Base-by-base conservation (phyloP, 2,888 invertebrate species). In the Folsomia candida region DNA sequence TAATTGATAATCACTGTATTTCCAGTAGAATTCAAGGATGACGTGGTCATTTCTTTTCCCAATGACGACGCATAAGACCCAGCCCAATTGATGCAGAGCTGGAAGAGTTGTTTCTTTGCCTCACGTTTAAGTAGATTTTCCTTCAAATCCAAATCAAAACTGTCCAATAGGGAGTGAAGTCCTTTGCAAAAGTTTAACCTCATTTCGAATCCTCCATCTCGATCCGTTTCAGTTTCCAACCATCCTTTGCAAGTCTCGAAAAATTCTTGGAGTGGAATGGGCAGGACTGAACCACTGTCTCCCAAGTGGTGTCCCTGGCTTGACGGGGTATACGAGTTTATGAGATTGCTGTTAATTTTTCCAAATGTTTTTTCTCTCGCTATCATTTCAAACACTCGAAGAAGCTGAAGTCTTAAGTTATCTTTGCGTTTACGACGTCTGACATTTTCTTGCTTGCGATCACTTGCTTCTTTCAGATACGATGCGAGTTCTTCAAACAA, bases 371-470 rank as follows among this genome's bases (percentile, higher is more conserved):
- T 93, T 83, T 91, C 90, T 82, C 94, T 93, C 1, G 97, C 96
- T 74, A 97, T 92, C 73, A 94, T 87, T 81, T 98, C 93, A 79
- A 99, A 86, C 78, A 98, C 91, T 81, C 92, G 89, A 73, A 96
- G 93, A 76, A 99, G 86, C 81, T 97, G 94, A 57, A 98, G 86
- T 58, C 99, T 87, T 64, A 99, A 85, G 14, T 95, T 92, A 83
- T 99, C 99, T 68, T 97, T 88, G 51, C 97, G 87, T 68, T 95
- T 86, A 54, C 97, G 86, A 54, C 98, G 86, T 68, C 97, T 87
- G 87, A 97, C 92, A 83, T 97, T 99, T 83, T 98, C 98, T 84
- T 97, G 97, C 82, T 97, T 98, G 62, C 94, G 88, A 83, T 99
- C 98, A 24, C 96, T 92, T 0, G 97, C 96, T 83, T 99, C 99